Evolutionary conservation across 2,888 invertebrate genomes (phyloP).

Genomic region (Latheticus oryzae): DNA sequence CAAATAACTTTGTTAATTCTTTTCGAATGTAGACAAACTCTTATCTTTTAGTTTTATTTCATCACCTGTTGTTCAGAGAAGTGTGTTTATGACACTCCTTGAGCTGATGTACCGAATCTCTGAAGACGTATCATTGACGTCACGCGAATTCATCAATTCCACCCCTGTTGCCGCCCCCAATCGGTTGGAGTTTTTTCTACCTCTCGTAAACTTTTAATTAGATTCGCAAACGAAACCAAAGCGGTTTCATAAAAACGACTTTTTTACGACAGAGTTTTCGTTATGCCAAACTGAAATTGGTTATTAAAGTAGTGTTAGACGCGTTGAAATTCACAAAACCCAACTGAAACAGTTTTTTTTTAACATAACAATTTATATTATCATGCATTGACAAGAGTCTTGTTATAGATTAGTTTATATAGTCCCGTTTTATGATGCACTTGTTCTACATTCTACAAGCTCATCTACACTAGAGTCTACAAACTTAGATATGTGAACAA

Average conservation of each 20-base stretch:
- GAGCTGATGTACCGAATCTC: too few species aligned
- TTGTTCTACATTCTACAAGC: slow-evolving; percentile 17
- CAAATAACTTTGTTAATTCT: slow-evolving; percentile 11
- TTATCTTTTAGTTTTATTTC: slow-evolving; percentile 18
- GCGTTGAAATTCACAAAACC: too few species aligned
- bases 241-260: slow-evolving; percentile 27
- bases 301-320: slow-evolving; percentile 8
- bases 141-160: slow-evolving; percentile 20
- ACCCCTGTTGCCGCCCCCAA: slow-evolving; percentile 8
- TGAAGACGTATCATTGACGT: slow-evolving; percentile 16
- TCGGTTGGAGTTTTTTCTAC: slow-evolving; percentile 21
- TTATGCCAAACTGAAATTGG: slow-evolving; percentile 20
- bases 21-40: slow-evolving; percentile 11
- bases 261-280: slow-evolving; percentile 13
- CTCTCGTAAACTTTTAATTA: slow-evolving; percentile 31
- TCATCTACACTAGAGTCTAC: slow-evolving; percentile 11
- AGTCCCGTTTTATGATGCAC: too few species aligned
- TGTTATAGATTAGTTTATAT: too few species aligned
- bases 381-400: too few species aligned
- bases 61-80: slow-evolving; percentile 31
- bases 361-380: too few species aligned
- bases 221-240: slow-evolving; percentile 17
- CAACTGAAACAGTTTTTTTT: too few species aligned
- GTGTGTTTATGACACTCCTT: slow-evolving; percentile 20
- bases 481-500: slow-evolving; percentile 12